phyloP scores from a whole-genome alignment of 2,888 invertebrate genomes.

The Tetramorium bicarinatum region DNA sequence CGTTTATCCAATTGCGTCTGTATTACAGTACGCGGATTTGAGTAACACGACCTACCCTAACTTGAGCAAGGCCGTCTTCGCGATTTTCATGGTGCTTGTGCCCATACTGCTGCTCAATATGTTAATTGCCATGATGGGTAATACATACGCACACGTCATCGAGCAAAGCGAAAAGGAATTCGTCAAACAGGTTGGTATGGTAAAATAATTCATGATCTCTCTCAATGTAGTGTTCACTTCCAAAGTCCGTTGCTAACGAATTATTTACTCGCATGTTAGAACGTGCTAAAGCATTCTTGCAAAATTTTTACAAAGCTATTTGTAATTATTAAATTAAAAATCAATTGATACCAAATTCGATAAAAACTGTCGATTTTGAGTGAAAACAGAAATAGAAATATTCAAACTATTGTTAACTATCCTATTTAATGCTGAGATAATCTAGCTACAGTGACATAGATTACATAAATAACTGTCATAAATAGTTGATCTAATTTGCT shows the following conservation, averaged over 20 bases:
- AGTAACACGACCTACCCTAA: constrained; percentile 96
- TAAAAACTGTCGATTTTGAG: neutral
- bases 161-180: constrained; percentile 99
- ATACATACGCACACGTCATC: constrained; percentile 99
- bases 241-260: neutral
- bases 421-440: neutral
- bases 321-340: neutral
- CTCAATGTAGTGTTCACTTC: constrained; percentile 2
- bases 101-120: constrained; percentile 98
- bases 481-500: neutral
- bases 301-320: neutral
- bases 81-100: constrained; percentile 98
- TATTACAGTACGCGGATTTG: constrained; percentile 95
- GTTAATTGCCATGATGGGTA: constrained; percentile 99
- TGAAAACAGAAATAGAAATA: neutral
- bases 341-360: neutral
- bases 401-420: neutral
- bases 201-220: constrained; percentile 38
- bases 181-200: constrained; percentile 94
- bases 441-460: neutral
- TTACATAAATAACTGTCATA: neutral
- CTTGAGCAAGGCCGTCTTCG: constrained; percentile 98
- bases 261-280: neutral
- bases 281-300: neutral
- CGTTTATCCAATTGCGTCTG: constrained; percentile 49